A percentile compares a stretch with the other conserved stretches of the same genome.
Evolutionary conservation across 2,888 invertebrate species (phyloP).

Genomic region (Andricus quercusramuli): DNA sequence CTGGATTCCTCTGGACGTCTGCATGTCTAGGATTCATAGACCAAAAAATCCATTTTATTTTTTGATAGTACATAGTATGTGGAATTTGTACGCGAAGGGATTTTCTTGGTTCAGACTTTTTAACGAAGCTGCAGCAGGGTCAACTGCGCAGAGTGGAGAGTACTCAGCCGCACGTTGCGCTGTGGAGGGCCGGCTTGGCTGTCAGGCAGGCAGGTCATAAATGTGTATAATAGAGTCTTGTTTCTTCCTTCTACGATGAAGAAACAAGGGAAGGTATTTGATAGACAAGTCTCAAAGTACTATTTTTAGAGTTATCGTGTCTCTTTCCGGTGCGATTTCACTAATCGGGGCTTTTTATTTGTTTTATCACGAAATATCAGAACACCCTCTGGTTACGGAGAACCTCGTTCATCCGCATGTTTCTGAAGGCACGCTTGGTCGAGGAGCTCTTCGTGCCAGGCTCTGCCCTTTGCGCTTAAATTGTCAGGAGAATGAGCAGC

Average conservation of each 20-base stretch:
- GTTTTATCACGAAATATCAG: background rate
- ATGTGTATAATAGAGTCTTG: no score
- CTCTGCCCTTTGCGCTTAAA: slow-evolving; percentile 62
- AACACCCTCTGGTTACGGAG: background rate
- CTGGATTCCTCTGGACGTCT: no score
- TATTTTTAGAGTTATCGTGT: background rate
- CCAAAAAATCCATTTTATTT: no score
- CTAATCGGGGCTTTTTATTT: slow-evolving; percentile 1
- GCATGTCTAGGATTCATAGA: no score
- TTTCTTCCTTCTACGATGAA: background rate
- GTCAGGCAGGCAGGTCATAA: no score
- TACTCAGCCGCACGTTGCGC: no score
- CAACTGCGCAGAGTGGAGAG: no score
- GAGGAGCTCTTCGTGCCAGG: slow-evolving; percentile 71
- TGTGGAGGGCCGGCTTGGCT: no score
- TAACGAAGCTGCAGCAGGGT: no score
- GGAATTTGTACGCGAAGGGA: no score
- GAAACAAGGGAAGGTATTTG: background rate
- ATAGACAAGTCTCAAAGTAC: background rate
- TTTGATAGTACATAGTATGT: no score
- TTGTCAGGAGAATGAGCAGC: slow-evolving; percentile 70
- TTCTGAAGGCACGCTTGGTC: slow-evolving; percentile 27
- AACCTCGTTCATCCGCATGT: slow-evolving; percentile 12
- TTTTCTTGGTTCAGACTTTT: no score
- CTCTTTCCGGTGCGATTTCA: background rate